Percentiles rank a stretch among this genome's conserved stretches.
These are phyloP conservation scores for Myripristis jacobus DNA, from an alignment of 2,797 vertebrate species.

Conservation along the genomic window DNA sequence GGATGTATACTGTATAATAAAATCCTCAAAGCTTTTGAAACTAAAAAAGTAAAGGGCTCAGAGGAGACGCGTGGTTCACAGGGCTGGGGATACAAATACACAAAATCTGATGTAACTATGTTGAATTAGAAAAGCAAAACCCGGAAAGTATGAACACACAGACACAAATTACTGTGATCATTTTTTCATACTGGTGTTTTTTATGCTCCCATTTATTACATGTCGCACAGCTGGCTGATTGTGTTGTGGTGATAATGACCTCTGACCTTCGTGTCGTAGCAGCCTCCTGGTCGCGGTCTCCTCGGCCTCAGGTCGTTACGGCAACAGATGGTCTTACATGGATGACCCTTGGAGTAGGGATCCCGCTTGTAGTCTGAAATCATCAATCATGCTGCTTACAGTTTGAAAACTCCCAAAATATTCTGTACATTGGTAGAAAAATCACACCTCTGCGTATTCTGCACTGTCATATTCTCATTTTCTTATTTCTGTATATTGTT, in stretches of 20 bases:
- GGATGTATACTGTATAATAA: too few species aligned
- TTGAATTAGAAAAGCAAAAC: too few species aligned
- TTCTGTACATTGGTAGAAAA: background rate
- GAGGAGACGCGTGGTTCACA: too few species aligned
- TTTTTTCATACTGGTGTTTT: background rate
- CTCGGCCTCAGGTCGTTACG: slow-evolving; percentile 86
- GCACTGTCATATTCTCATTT: too few species aligned
- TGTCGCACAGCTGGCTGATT: background rate
- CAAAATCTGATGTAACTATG: too few species aligned
- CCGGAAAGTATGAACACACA: too few species aligned
- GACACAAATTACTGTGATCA: background rate
- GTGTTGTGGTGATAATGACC: background rate
- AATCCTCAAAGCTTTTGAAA: too few species aligned
- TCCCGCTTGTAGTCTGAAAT: slow-evolving; percentile 88
- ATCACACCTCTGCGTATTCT: too few species aligned
- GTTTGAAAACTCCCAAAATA: background rate
- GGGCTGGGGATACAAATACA: too few species aligned
- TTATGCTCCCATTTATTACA: background rate
- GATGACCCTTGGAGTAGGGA: slow-evolving; percentile 87
- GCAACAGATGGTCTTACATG: slow-evolving; percentile 92
- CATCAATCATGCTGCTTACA: slow-evolving; percentile 6
- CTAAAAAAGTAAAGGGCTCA: too few species aligned
- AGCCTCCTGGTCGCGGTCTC: slow-evolving; percentile 85
- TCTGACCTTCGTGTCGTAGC: slow-evolving; percentile 92
- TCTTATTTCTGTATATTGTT: too few species aligned